Percentiles rank a stretch among this genome's conserved stretches.
These are phyloP conservation scores for Rhizomys pruinosus DNA, from an alignment of 2,113 vertebrate genomes.

Conservation along the genomic window DNA sequence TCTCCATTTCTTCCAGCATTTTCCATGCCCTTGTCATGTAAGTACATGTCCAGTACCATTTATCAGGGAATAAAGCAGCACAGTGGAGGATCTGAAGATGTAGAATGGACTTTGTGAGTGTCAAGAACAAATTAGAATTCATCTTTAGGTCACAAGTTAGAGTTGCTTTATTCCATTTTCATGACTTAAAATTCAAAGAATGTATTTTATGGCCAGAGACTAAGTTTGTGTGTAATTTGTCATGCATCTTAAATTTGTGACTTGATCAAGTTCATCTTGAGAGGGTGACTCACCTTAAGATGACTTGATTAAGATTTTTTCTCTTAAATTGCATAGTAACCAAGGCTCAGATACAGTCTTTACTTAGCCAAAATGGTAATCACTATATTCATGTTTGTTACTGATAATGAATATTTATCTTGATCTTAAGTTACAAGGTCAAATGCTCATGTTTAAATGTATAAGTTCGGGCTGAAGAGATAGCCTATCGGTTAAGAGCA, in stretches of 20 bases:
- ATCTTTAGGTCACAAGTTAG: constrained; percentile 66
- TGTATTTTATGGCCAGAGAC: constrained; percentile 44
- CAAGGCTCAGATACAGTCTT: background rate
- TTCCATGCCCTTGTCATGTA: background rate
- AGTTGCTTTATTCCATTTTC: constrained; percentile 71
- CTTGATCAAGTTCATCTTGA: background rate
- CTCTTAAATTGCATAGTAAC: background rate
- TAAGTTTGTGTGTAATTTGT: constrained; percentile 65
- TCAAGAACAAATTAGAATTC: constrained; percentile 72
- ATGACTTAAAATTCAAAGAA: constrained; percentile 57
- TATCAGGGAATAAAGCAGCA: constrained; percentile 26
- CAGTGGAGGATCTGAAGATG: constrained; percentile 43
- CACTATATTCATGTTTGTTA: background rate
- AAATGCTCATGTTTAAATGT: background rate
- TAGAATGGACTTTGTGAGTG: constrained; percentile 56
- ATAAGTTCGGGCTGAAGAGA: too few relatives aligned
- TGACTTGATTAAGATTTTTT: background rate
- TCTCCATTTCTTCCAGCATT: background rate
- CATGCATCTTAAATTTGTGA: background rate
- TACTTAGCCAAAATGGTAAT: background rate
- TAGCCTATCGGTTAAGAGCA: too few relatives aligned
- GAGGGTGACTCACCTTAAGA: constrained; percentile 2
- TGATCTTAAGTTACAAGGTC: background rate
- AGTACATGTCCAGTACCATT: constrained; percentile 45
- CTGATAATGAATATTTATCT: constrained; percentile 1